Evolutionary conservation across 2,113 vertebrate genomes (phyloP), one percentile per base, ranked within the genome.

Genomic region (Numida meleagris): DNA sequence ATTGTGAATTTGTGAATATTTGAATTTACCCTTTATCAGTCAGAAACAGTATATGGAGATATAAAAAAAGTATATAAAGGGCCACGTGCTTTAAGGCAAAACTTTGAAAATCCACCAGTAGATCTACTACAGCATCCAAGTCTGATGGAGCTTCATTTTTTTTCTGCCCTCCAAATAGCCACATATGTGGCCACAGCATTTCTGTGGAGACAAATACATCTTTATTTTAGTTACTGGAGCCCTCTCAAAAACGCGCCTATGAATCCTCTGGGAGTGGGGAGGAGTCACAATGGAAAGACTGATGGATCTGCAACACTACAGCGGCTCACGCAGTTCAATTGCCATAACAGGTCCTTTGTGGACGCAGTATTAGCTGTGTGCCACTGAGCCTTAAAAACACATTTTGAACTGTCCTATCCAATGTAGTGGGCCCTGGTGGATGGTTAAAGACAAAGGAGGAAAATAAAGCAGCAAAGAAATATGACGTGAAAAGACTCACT

Each of bases 191-290:
- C 93, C 73, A 61, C 48, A 86, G 48, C 62, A 83, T 74, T 95
- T 88, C 86, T 84, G 65, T 10, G 19, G 80, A 96, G 82, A 96
- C 85, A 95, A 96, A 95, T 66, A 78, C 73, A 92, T 88, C 94
- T 95, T 95, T 96, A 93, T 95, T 95, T 95, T 84, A 90, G 90
- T 82, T 93, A 88, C 80, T 95, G 96, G 93, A 95, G 61, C 59
- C 46, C 65, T 93, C 88, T 96, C 94, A 95, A 96, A 93, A 94
- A 94, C 17, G 57, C 34, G 27, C 29, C 93, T 82, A 58, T 82
- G 96, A 97, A 93, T 93, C 94, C 93, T 94, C 6, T 0, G 21
- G 85, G 93, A 93, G 33, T 0, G 0, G 92, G 91, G 90, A 95
- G 94, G 79, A 89, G 91, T 59, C 88, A 86, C 85, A 65, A 78